Conservation (phyloP, 1,140 invertebrate species). For the Philopotamus ludificatus region DNA sequence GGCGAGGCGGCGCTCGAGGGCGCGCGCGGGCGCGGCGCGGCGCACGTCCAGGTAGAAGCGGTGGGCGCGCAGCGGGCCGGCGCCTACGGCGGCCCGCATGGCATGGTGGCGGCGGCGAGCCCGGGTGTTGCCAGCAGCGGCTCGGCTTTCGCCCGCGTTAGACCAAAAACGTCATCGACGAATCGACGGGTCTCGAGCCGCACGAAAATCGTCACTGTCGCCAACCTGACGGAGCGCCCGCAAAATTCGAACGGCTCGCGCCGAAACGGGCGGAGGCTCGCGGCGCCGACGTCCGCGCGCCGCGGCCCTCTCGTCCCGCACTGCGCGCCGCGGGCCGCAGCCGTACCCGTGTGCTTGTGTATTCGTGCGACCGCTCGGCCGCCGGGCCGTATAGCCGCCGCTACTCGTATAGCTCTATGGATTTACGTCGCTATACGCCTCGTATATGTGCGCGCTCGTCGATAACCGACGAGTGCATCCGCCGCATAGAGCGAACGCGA, state of each 20-base stretch:
- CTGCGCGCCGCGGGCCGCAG: neutral
- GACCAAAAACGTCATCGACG: no score
- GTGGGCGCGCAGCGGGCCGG: neutral
- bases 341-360: no score
- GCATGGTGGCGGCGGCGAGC: no score
- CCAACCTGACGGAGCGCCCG: neutral
- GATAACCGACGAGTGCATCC: neutral
- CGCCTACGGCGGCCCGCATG: no score
- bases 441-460: no score
- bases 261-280: neutral
- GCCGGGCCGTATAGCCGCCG: no score
- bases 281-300: slow-evolving; percentile 5
- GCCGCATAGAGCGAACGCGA: neutral
- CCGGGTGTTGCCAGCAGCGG: no score
- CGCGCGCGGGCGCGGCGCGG: neutral
- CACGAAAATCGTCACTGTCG: neutral
- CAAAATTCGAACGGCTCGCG: slow-evolving; percentile 17
- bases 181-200: neutral
- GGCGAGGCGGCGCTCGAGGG: neutral
- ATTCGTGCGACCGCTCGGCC: no score
- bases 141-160: no score
- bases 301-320: slow-evolving; percentile 1
- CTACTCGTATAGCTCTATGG: no score
- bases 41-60: neutral
- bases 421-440: no score